Evolutionary conservation across 2,113 vertebrate species (phyloP), one percentile per base, ranked within the genome.

Genomic region (Gobio gobio): DNA sequence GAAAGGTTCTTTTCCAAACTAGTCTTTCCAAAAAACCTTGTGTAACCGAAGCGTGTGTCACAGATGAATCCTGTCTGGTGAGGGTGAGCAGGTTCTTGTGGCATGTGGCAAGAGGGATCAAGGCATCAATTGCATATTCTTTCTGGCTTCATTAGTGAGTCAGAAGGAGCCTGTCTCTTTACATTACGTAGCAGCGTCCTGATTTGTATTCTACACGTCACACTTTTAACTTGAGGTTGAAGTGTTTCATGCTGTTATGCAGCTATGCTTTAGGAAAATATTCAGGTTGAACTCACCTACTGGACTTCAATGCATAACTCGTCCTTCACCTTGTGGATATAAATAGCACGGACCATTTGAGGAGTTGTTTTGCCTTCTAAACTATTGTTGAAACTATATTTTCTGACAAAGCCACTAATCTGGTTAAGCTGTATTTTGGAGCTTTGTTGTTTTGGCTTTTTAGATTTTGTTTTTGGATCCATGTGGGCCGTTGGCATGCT

Each of bases 31-130:
- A 36, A 54, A 72, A 75, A 47, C n/a, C 49, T 77, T 86, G 36
- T 84, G 64, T 5, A 87, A 77, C 43, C 68, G 56, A 79, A 74
- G 59, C 83, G 79, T 54, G 18, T 80, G 78, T 87, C 83, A 72
- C 13, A 56, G 47, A 90, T 88, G 40, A 78, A 63, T 73, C 26
- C 8, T 78, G 75, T 72, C 70, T 58, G 68, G 68, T 43, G 20
- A 13, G 26, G 29, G 51, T 83, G 54, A 74, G 40, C 58, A 75
- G 82, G 66, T 83, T 22, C 64, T 56, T 10, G 16, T 54, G 36
- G 73, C 40, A 73, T 77, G 73, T 70, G 45, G 58, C 73, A 68
- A 22, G 20, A 58, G 16, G 8, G n/a, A 51, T 36, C 10, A 47
- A 72, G 47, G 54, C 58, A 51, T 76, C 70, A 76, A 20, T 40